These are phyloP conservation scores for Heliconius himera DNA, from an alignment of 1,140 invertebrate genomes.

Conservation along the genomic window DNA sequence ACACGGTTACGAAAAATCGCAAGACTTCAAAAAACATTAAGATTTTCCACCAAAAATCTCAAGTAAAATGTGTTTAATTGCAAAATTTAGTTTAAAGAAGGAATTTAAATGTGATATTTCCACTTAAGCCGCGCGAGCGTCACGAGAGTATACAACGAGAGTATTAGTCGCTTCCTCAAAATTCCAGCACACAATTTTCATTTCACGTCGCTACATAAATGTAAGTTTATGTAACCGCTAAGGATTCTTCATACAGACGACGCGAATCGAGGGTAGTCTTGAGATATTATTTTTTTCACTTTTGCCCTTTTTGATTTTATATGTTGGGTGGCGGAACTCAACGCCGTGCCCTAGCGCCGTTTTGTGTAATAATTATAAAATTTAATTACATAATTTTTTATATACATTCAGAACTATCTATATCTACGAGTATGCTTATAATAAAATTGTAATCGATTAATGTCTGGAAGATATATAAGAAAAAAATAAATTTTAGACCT, in stretches of 20 bases:
- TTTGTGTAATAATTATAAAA: no score
- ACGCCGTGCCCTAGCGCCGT: no score
- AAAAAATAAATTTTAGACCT: no score
- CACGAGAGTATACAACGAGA: background rate
- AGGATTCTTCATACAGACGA: slow-evolving; percentile 3
- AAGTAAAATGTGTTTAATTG: background rate
- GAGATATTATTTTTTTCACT: no score
- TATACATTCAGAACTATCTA: no score
- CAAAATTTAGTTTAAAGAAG: background rate
- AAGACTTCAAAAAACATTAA: background rate
- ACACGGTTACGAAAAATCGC: background rate
- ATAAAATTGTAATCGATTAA: no score
- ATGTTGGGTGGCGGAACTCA: no score
- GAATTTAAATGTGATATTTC: slow-evolving; percentile 7
- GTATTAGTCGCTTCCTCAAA: slow-evolving; percentile 15
- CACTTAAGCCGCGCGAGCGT: slow-evolving; percentile 1
- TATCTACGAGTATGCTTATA: no score
- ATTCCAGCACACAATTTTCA: slow-evolving; percentile 5
- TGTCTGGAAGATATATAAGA: no score
- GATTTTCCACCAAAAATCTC: background rate
- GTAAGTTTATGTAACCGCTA: slow-evolving; percentile 1
- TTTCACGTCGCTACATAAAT: slow-evolving; percentile 9
- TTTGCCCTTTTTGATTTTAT: no score
- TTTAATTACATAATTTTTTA: no score
- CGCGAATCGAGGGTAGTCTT: no score